Evolutionary conservation across 2,888 invertebrate species (phyloP), one percentile per base, ranked within the genome.

Genomic region (Notodonta ziczac): DNA sequence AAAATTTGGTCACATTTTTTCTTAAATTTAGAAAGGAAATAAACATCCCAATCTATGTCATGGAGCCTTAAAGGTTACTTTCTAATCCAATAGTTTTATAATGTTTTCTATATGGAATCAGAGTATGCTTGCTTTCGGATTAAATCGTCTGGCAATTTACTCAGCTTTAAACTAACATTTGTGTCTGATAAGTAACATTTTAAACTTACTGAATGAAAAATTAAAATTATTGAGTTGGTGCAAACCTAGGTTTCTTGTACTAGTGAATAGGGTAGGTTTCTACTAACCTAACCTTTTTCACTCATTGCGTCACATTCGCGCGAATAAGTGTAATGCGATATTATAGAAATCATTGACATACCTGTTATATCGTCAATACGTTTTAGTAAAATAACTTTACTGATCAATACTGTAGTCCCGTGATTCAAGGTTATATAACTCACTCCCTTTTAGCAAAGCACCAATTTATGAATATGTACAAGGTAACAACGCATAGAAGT

Each of bases 341-440:
- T 16, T 40, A 39, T 42, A 42, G 13, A 35, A n/a, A 54, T 24
- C 1, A 14, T 14, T 62, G 67, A 83, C 83, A 67, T 84, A 86
- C 84, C 83, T 81, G 63, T 63, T 65, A 65, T 71, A 66, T 70
- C 74, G 77, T 70, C 72, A 69, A 73, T 66, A 80, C 74, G 77
- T 63, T 76, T 70, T 66, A 73, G 14, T 77, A 78, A 81, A 76
- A 72, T 74, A 72, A 39, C 50, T 46, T 9, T 46, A 78, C 74
- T 86, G 83, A 92, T 92, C 91, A 90, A 90, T 91, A 91, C 85
- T 81, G 76, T 83, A 86, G 88, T 91, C 92, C 87, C 91, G 93
- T 92, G 93, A 93, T 92, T 93, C 93, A 93, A 93, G 93, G 93
- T 93, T 93, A 93, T 92, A 88, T 93, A 93, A 93, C 90, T 85